Percentiles rank a stretch among this genome's conserved stretches.
Evolutionary conservation across 2,113 vertebrate species (phyloP).

Genomic region (Myotis brandtii): DNA sequence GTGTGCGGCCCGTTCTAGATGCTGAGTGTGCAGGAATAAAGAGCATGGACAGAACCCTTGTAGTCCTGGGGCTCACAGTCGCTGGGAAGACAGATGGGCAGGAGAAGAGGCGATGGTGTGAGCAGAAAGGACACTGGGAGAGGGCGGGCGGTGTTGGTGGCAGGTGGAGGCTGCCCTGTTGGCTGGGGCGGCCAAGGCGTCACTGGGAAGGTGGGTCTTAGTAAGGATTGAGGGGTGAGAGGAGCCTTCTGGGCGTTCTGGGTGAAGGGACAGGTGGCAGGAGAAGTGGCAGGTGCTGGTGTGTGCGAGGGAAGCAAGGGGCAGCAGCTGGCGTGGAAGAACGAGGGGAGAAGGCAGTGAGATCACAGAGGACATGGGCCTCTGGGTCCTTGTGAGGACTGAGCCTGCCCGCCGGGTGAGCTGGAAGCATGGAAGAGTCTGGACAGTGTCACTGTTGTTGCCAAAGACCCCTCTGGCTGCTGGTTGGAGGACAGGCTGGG

Average conservation of each 20-base stretch:
- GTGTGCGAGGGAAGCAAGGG: rapidly evolving
- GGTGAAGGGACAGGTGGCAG: background rate
- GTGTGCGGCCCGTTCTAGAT: rapidly evolving
- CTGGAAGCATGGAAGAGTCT: rapidly evolving
- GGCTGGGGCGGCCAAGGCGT: rapidly evolving
- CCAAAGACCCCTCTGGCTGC: background rate
- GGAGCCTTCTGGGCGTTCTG: rapidly evolving
- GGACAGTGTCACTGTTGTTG: background rate
- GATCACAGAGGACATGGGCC: background rate
- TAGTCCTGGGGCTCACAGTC: background rate
- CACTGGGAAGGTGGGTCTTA: background rate
- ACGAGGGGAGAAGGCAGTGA: too few relatives aligned
- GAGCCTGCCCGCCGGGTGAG: rapidly evolving
- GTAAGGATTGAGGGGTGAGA: background rate
- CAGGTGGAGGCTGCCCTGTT: background rate
- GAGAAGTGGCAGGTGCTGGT: rapidly evolving
- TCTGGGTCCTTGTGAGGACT: background rate
- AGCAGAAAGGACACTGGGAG: rapidly evolving
- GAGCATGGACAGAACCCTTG: background rate
- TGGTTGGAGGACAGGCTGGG: background rate
- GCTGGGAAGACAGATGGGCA: rapidly evolving
- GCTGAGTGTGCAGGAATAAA: rapidly evolving
- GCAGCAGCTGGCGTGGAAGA: background rate
- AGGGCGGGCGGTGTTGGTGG: rapidly evolving
- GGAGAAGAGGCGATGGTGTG: too few relatives aligned